Base-by-base conservation (phyloP, 2,113 vertebrate species). In the Pyrgilauda ruficollis region DNA sequence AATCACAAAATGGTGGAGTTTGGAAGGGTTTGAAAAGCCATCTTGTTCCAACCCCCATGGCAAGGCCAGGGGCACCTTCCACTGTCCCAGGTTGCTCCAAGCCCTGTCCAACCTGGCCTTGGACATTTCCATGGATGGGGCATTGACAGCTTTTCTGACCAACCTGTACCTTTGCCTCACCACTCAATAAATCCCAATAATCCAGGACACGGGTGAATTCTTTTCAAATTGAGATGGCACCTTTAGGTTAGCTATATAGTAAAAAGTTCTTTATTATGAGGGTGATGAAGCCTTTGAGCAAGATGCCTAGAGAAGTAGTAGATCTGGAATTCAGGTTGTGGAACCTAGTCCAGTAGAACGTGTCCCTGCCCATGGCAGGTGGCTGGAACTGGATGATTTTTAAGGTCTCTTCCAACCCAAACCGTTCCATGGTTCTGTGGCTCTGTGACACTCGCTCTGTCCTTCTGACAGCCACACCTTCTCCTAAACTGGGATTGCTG, bases 91-190 rank as follows among this genome's bases (percentile, higher is more conserved):
- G 16, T 5, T 82, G 13, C 3, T 61, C 69, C 3, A 52, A 67
- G 8, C 20, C 30, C 13, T 4, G 0, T 68, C 39, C 63, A 35
- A 1, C 30, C 20, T 23, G 19, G 13, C 19, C 52, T 67, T 20
- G 78, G 15, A 61, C 20, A 53, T 11, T 68, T 46, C 28, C 28
- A 61, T 39, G 62, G 30, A 53, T 46, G 46, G 15, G 15, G 3
- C 7, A 75, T 1, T 33, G 33, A n/a, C 53, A 53, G 1, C 44
- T 68, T 30, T 1, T 41, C 53, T 47, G 46, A 5, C 11, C 0
- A 46, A 4, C 23, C 33, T 41, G 10, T 81, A 28, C 21, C 43
- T 17, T 47, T 13, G 11, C 53, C 46, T 66, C 30, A 7, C 6
- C 17, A 18, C 8, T 27, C 31, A 56, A 7, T 28, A 52, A 33